Base-by-base conservation (phyloP, 2,888 invertebrate genomes). In the Aphelenchoides bicaudatus region DNA sequence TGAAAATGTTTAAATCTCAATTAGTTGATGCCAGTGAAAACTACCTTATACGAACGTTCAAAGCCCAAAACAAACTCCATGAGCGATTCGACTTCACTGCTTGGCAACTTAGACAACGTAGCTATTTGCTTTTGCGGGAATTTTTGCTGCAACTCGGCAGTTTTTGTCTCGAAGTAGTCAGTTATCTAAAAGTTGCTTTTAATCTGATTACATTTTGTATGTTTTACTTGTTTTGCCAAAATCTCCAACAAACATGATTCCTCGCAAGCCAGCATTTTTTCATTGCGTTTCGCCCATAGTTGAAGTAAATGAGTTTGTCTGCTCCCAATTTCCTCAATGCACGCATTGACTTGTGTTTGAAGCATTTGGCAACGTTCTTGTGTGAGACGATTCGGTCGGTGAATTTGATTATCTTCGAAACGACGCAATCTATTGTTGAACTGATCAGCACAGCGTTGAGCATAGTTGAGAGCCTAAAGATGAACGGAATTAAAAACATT, bases 191-290 rank as follows among this genome's bases (percentile, higher is more conserved):
- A 13, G 34, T 34, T 16, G 13, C 13, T 16, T 34, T 34, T 34
- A 13, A 13, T 34, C 34, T 13, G 13, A 34, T 13, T 13, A 34
- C 13, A 13, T 34, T 34, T 34, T 16, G 16, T n/a, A n/a, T n/a
- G n/a, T n/a, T n/a, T n/a, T n/a, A 43, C 43, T n/a, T 43, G 43
- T 43, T 43, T 43, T 10, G 43, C 43, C 8, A n/a, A 6, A n/a
- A 43, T 6, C 43, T 43, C 43, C 43, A 43, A 25, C 10, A 21
- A 21, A n/a, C 43, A 43, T 6, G 43, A 19, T n/a, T 43, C 21
- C 23, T 43, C 25, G 43, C 43, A 43, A 8, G n/a, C 23, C 21
- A 43, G 23, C 43, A 43, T 19, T 10, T 43, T 25, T 19, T 19
- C n/a, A 8, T 43, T 19, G 8, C 16, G 10, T n/a, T 43, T 25